Percentiles rank a stretch among this genome's conserved stretches.
These are phyloP conservation scores for Hapalemur alaotrensis DNA, from an alignment of 2,797 vertebrate genomes.

Conservation along the genomic window DNA sequence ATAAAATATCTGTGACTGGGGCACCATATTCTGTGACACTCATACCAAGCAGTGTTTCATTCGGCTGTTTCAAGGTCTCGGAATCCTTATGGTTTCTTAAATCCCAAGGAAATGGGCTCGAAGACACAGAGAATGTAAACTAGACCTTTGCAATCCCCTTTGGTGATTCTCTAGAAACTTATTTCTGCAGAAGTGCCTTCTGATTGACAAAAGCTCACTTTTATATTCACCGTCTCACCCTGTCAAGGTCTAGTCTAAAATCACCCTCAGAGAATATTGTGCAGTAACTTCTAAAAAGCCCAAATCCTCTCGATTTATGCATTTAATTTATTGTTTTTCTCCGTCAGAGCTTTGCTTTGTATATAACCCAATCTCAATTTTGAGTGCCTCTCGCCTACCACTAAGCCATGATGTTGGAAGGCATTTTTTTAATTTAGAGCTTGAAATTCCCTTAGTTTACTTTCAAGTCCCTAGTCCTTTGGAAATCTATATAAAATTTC, in stretches of 20 bases:
- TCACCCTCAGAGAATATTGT: slow-evolving; percentile 69
- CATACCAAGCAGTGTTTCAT: slow-evolving; percentile 36
- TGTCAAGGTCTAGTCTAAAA: slow-evolving; percentile 73
- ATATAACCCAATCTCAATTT: slow-evolving; percentile 50
- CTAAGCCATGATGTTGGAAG: slow-evolving; percentile 54
- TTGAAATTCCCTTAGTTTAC: slow-evolving; percentile 65
- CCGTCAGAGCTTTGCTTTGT: slow-evolving; percentile 66
- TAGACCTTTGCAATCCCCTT: slow-evolving; percentile 77
- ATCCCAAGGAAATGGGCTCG: slow-evolving; percentile 71
- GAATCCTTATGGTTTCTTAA: slow-evolving; percentile 70
- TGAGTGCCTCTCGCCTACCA: neutral
- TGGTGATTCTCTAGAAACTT: slow-evolving; percentile 63
- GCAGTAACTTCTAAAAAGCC: slow-evolving; percentile 67
- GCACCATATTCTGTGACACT: neutral
- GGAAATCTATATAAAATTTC: slow-evolving; percentile 61
- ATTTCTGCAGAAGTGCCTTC: slow-evolving; percentile 63
- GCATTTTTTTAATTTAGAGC: slow-evolving; percentile 68
- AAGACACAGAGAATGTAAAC: slow-evolving; percentile 76
- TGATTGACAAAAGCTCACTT: slow-evolving; percentile 76
- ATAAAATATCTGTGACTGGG: neutral
- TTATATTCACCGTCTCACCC: slow-evolving; percentile 69
- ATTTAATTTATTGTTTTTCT: slow-evolving; percentile 72
- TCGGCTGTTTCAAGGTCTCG: slow-evolving; percentile 50
- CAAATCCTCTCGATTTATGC: slow-evolving; percentile 60
- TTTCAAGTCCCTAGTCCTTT: slow-evolving; percentile 65